Evolutionary conservation across 2,113 vertebrate genomes (phyloP), one percentile per base, ranked within the genome.

Genomic region (Chaetodon auriga): DNA sequence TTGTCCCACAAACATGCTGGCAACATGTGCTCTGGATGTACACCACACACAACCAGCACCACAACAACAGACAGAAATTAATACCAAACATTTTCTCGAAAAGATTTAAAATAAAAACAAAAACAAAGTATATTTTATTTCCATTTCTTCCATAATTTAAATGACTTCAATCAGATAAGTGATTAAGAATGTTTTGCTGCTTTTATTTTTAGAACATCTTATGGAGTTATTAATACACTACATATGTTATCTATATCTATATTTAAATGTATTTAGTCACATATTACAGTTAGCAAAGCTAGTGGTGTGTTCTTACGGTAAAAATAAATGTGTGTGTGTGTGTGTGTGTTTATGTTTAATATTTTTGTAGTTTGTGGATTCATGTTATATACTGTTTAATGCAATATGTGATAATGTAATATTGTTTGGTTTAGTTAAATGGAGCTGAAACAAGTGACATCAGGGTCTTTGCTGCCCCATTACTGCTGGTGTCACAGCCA

Each of bases 1-100:
- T 55, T 7, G 16, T 55, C 46, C 41, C 41, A 36, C 75, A 75
- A 85, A 48, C 72, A 65, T 18, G 64, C 35, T 46, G 43, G 25
- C 69, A 68, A 35, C 55, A 63, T 55, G 58, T 69, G 60, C 36
- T 57, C 45, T 61, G 53, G 66, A 49, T 16, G 64, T 11, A 38
- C 5, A 66, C 41, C 10, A 21, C 23, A 54, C 76, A 43, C 19
- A 19, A 55, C 10, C 18, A 13, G 46, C 18, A 25, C 66, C 51
- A 9, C 30, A 30, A 7, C 16, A 68, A 46, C 21, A 68, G 19
- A 62, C 30, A 54, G 12, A 35, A 12, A 63, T 49, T 36, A n/a
- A 55, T 35, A 35, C 8, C 25, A 68, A 19, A 57, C 23, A 14
- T 57, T 25, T 57, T 30, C 30, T 30, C 2, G 1, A 43, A 43